phyloP scores from a whole-genome alignment of 1,140 invertebrate species.

The Arctopsyche grandis region DNA sequence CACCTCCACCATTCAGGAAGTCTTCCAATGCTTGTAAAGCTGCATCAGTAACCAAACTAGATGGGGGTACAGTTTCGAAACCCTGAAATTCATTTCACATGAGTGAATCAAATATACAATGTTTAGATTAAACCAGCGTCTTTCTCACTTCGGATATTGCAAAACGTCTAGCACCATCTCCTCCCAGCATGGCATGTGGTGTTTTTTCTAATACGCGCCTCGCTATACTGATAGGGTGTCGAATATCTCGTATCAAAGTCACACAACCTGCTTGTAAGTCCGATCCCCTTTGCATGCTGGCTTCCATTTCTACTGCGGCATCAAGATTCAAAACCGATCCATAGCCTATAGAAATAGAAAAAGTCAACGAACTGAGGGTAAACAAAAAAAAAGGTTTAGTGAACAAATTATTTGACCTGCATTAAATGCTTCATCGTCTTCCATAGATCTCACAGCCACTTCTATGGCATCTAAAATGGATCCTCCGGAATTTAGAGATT shows the following conservation, averaged over 20 bases:
- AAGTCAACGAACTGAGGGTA: neutral
- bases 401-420: slow-evolving; percentile 58
- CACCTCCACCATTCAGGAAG: slow-evolving; percentile 66
- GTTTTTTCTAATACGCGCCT: slow-evolving; percentile 79
- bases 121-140: neutral
- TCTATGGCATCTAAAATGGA: slow-evolving; percentile 80
- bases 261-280: slow-evolving; percentile 69
- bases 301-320: slow-evolving; percentile 84
- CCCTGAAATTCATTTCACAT: slow-evolving; percentile 58
- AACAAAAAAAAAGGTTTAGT: neutral
- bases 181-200: slow-evolving; percentile 76
- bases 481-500: slow-evolving; percentile 66
- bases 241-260: slow-evolving; percentile 74
- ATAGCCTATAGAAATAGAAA: slow-evolving; percentile 60
- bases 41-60: slow-evolving; percentile 73
- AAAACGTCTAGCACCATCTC: slow-evolving; percentile 78
- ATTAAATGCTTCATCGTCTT: slow-evolving; percentile 84
- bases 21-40: slow-evolving; percentile 70
- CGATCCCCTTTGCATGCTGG: slow-evolving; percentile 78
- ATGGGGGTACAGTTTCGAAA: slow-evolving; percentile 67
- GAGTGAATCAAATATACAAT: neutral
- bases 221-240: slow-evolving; percentile 80
- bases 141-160: slow-evolving; percentile 60
- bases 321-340: slow-evolving; percentile 66
- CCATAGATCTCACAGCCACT: slow-evolving; percentile 79